Conservation (phyloP, 1,140 invertebrate species). For the Eriocheir sinensis region DNA sequence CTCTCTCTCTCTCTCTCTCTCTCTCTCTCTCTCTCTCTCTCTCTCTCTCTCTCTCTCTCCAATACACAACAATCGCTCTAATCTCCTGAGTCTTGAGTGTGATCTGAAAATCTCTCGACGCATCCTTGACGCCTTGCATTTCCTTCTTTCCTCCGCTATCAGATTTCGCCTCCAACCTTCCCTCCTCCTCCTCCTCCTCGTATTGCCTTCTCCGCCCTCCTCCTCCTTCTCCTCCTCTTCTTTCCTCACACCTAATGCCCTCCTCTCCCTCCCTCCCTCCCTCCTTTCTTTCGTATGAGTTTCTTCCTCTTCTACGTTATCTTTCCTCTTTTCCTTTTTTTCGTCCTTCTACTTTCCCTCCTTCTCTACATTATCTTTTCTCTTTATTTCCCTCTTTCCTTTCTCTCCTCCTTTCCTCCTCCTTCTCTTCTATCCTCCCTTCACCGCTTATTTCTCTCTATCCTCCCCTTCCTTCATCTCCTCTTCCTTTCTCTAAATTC, state of each 20-base stretch:
- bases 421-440: neutral
- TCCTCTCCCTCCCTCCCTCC: too few relatives aligned
- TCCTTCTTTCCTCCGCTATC: neutral
- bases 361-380: too few relatives aligned
- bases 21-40: constrained; percentile 22
- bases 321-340: neutral
- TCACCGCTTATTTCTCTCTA: too few relatives aligned
- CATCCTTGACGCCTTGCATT: constrained; percentile 11
- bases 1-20: constrained; percentile 20
- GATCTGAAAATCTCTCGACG: neutral
- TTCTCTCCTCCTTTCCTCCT: too few relatives aligned
- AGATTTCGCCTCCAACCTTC: neutral
- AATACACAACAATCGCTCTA: neutral
- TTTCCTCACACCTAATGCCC: too few relatives aligned
- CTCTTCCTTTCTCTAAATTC: neutral
- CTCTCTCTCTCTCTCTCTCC: constrained; percentile 13
- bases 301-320: too few relatives aligned
- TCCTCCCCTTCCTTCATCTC: too few relatives aligned
- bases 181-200: neutral
- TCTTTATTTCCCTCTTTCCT: too few relatives aligned
- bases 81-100: neutral
- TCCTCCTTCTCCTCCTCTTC: neutral
- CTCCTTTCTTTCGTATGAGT: too few relatives aligned
- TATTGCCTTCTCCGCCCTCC: neutral
- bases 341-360: too few relatives aligned